Evolutionary conservation across 64 coral and sea anemone genomes (phyloP).

Genomic region (Stichodactyla mertensii): DNA sequence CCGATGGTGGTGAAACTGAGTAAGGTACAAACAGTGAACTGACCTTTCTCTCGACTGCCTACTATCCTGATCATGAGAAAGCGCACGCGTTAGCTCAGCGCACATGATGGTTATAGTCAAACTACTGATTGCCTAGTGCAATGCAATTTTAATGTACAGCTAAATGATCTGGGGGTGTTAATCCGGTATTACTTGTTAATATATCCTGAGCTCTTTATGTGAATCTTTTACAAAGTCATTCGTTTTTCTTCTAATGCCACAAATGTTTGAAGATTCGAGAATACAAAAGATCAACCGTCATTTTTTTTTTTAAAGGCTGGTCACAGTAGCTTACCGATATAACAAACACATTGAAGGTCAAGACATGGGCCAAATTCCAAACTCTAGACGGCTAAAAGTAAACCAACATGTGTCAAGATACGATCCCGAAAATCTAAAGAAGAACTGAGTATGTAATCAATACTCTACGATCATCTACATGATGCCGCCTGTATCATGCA

Average conservation of each 20-base stretch:
- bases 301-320: background rate
- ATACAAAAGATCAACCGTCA: too few species aligned
- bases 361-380: background rate
- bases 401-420: background rate
- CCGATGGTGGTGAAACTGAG: too few species aligned
- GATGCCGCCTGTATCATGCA: background rate
- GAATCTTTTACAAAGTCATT: background rate
- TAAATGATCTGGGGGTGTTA: background rate
- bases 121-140: background rate
- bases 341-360: background rate
- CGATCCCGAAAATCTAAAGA: too few species aligned
- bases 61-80: too few species aligned
- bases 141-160: constrained; percentile 8
- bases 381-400: background rate
- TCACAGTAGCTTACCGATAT: background rate
- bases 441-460: background rate
- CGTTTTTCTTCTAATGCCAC: background rate
- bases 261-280: background rate
- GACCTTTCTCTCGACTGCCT: too few species aligned
- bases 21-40: too few species aligned
- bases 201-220: constrained; percentile 4
- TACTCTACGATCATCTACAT: background rate
- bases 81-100: too few species aligned
- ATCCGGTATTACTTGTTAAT: background rate
- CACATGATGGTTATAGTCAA: background rate